A percentile compares a stretch with the other conserved stretches of the same genome.
Evolutionary conservation across 1,140 invertebrate genomes (phyloP).

Genomic region (Saccostrea cuccullata): DNA sequence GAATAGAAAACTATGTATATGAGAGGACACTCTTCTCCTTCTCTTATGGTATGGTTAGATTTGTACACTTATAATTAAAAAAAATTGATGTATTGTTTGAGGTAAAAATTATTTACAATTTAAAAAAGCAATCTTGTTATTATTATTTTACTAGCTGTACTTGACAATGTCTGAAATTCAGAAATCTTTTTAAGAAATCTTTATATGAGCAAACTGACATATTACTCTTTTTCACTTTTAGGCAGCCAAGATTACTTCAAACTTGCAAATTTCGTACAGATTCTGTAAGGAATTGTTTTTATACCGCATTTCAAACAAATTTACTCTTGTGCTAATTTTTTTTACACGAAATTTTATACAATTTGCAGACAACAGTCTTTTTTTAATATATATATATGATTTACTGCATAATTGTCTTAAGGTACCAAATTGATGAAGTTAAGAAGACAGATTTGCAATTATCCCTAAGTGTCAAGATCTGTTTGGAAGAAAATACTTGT

Average conservation of each 20-base stretch:
- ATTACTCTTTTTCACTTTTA: background rate
- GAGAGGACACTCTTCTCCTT: background rate
- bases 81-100: background rate
- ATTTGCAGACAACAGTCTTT: background rate
- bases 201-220: background rate
- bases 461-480: constrained; percentile 55
- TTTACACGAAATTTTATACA: too few relatives aligned
- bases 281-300: background rate
- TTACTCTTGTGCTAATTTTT: background rate
- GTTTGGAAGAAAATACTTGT: constrained; percentile 51
- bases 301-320: background rate
- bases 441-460: background rate
- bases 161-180: background rate
- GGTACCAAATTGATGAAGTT: constrained; percentile 7
- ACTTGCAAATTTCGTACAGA: background rate
- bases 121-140: background rate
- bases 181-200: background rate
- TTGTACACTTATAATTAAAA: background rate
- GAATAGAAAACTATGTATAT: constrained; percentile 14
- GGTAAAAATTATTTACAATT: too few relatives aligned
- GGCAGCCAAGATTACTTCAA: background rate
- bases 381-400: background rate
- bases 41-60: background rate
- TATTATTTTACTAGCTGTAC: background rate
- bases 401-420: background rate